These are phyloP conservation scores for Archilochus colubris DNA, from an alignment of 2,113 vertebrate species.

Conservation along the genomic window DNA sequence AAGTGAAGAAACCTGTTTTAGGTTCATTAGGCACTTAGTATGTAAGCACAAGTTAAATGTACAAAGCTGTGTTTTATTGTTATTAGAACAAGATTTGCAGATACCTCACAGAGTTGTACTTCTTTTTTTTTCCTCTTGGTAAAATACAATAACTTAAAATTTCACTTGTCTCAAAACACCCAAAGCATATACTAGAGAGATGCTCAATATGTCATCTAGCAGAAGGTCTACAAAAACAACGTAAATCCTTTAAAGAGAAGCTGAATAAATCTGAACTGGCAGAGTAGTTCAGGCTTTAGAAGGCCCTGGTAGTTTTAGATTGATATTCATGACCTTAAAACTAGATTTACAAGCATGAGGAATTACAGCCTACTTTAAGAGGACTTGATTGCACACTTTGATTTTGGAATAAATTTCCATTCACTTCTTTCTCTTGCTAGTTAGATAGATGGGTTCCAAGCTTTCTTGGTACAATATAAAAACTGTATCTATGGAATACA, in stretches of 20 bases:
- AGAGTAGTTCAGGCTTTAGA: slow-evolving; percentile 1
- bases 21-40: not conserved
- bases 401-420: not conserved
- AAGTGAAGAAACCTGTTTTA: not conserved
- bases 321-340: not conserved
- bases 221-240: not conserved
- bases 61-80: not conserved
- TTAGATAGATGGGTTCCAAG: not conserved
- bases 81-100: not conserved
- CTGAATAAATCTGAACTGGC: slow-evolving; percentile 9
- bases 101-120: not conserved
- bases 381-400: not conserved
- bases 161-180: not conserved
- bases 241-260: slow-evolving; percentile 18
- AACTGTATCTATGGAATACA: not conserved
- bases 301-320: slow-evolving; percentile 2
- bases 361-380: slow-evolving; percentile 24
- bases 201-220: not conserved
- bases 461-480: not conserved
- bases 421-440: not conserved
- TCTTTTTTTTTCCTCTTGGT: accelerated
- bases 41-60: not conserved
- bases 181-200: not conserved
- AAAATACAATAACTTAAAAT: not conserved
- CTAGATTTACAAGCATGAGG: slow-evolving; percentile 24